Percentiles rank a stretch among this genome's conserved stretches.
Evolutionary conservation across 1,140 invertebrate genomes (phyloP).

Genomic region (Bradynema listronoti): DNA sequence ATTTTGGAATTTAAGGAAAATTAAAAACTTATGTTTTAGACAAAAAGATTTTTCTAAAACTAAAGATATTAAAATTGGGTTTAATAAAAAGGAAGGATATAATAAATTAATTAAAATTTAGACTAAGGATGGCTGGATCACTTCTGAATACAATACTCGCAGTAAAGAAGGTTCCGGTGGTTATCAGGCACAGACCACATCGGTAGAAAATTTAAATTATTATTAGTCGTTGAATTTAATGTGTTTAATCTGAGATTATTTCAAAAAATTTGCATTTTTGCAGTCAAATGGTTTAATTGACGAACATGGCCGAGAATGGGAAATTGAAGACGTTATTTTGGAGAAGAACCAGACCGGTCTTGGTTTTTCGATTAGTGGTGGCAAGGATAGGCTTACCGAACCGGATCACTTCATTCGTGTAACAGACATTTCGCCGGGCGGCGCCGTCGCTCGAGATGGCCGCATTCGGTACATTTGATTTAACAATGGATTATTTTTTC

Average conservation of each 20-base stretch:
- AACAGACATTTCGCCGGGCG: constrained; percentile 94
- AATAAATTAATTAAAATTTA: no score
- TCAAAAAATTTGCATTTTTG: constrained; percentile 2
- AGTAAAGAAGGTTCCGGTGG: constrained; percentile 38
- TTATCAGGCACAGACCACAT: constrained; percentile 37
- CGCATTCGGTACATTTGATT: constrained; percentile 64
- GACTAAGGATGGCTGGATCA: constrained; percentile 45
- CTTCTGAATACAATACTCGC: constrained; percentile 37
- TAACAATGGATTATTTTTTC: not conserved
- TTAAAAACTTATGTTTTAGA: no score
- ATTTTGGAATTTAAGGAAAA: no score
- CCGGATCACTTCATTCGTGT: constrained; percentile 90
- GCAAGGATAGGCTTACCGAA: constrained; percentile 27
- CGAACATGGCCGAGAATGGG: constrained; percentile 43
- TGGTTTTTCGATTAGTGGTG: constrained; percentile 70
- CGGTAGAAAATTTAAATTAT: constrained; percentile 10
- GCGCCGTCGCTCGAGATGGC: constrained; percentile 79
- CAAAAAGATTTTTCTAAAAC: no score
- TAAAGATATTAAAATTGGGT: no score
- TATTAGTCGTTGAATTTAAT: not conserved
- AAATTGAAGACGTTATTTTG: constrained; percentile 41
- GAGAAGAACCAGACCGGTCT: constrained; percentile 61
- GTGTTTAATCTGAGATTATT: not conserved
- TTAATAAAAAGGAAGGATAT: no score
- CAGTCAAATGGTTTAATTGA: constrained; percentile 30